Base-by-base conservation (phyloP, 2,113 vertebrate genomes). In the Eulemur rufifrons region DNA sequence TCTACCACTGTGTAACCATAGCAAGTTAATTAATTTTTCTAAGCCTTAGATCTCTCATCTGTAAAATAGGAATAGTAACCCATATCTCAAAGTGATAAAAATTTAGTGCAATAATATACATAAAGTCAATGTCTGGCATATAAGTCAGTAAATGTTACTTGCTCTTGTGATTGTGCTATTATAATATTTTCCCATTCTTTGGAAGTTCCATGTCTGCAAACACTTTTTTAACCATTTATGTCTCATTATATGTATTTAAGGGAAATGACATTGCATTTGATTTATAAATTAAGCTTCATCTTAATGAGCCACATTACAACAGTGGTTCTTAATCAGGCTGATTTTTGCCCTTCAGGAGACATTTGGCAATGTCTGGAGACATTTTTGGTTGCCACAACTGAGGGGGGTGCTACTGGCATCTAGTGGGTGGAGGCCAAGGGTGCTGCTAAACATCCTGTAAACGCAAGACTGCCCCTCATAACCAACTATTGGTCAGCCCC, bases 211-310 rank as follows among this genome's bases (percentile, higher is more conserved):
- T 69, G 78, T 76, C 82, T 93, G 23, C 42, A 78, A 91, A 45
- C 18, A n/a, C 11, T 71, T 80, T 82, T 71, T 68, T 84, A 61
- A 69, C 2, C 25, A 63, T 94, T 68, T 64, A 11, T 71, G 29
- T 84, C 17, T 95, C 20, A 32, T 81, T 63, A 73, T 74, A 86
- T 78, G 12, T 81, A 87, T 90, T 87, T 74, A 81, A 95, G 83
- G 39, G 21, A 68, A 92, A 56, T 82, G 47, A 17, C 9, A 63
- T 91, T 85, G 61, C 25, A 76, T 78, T 76, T 71, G 63, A 90
- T 84, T 94, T 95, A 81, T 78, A 96, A 86, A 81, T 87, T 87
- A 89, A 87, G 9, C 45, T 92, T 92, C 77, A 81, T 89, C 59
- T 94, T 92, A 39, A 69, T 66, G 84, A 95, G 18, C 86, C 47